Conservation (phyloP, 2,888 invertebrate genomes). For the Rhimphoctona megacephalus region DNA sequence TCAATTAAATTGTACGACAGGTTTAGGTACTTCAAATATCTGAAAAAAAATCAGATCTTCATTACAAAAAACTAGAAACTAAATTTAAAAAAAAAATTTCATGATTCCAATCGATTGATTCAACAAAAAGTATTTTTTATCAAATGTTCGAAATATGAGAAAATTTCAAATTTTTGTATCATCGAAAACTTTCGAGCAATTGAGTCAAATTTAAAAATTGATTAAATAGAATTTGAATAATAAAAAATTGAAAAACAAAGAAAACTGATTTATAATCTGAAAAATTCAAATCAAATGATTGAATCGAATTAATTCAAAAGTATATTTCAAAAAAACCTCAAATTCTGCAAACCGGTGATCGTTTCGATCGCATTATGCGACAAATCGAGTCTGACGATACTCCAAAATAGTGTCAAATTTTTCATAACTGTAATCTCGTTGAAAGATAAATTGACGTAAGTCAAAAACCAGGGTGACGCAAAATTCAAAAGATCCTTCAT, state of each 20-base stretch:
- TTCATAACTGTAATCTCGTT: slow-evolving; percentile 86
- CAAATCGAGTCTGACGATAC: slow-evolving; percentile 87
- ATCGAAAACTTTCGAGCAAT: too few relatives aligned
- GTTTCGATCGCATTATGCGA: slow-evolving; percentile 87
- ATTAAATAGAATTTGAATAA: too few relatives aligned
- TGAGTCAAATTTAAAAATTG: too few relatives aligned
- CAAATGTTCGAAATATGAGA: too few relatives aligned
- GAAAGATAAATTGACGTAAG: slow-evolving; percentile 87
- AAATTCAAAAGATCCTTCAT: slow-evolving; percentile 86
- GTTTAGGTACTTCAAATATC: slow-evolving; percentile 87
- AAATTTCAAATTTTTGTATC: too few relatives aligned
- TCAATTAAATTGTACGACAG: slow-evolving; percentile 88
- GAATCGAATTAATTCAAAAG: too few relatives aligned
- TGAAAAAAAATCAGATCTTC: slow-evolving; percentile 72
- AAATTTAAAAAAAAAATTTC: not conserved
- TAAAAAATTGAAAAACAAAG: too few relatives aligned
- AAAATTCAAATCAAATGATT: too few relatives aligned
- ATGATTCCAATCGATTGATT: not conserved
- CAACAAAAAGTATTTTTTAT: not conserved
- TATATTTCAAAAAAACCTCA: slow-evolving; percentile 83
- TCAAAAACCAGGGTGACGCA: slow-evolving; percentile 87
- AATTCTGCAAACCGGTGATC: slow-evolving; percentile 86
- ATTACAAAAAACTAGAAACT: not conserved
- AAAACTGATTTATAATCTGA: too few relatives aligned
- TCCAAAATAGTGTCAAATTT: slow-evolving; percentile 88